phyloP scores from a whole-genome alignment of 2,113 vertebrate species.

The Syrrhaptes paradoxus region DNA sequence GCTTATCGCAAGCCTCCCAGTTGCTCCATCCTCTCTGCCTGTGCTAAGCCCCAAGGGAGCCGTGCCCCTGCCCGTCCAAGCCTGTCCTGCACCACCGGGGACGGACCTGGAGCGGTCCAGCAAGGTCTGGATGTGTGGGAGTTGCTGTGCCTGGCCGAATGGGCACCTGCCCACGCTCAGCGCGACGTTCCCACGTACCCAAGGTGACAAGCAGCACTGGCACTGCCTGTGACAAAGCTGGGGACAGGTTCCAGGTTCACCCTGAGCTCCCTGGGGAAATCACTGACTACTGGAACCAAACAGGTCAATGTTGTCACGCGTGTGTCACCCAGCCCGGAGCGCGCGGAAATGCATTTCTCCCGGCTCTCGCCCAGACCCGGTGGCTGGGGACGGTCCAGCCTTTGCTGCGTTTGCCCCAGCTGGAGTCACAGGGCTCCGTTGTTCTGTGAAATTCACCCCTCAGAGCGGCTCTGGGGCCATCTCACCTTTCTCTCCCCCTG shows the following conservation, averaged over 20 bases:
- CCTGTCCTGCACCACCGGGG: not conserved
- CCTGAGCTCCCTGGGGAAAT: not conserved
- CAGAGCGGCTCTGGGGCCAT: not conserved
- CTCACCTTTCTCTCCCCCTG: not conserved
- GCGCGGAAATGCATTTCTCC: not conserved
- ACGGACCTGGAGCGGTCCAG: not conserved
- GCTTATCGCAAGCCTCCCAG: not conserved
- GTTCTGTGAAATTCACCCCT: not conserved
- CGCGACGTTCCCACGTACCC: not conserved
- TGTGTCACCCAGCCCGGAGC: accelerated
- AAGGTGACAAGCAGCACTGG: not conserved
- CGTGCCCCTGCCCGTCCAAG: not conserved
- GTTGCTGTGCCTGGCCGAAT: not conserved
- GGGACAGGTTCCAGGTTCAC: not conserved
- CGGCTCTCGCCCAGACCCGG: not conserved
- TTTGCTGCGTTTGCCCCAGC: not conserved
- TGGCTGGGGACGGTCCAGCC: not conserved
- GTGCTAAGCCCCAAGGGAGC: not conserved
- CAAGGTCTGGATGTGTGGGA: not conserved
- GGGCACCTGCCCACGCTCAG: not conserved
- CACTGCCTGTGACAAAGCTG: not conserved
- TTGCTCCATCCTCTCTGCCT: not conserved
- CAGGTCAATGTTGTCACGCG: accelerated
- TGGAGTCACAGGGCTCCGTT: slow-evolving; percentile 44
- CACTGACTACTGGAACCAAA: not conserved